These are phyloP conservation scores for Hipparchia semele DNA, from an alignment of 2,888 invertebrate species.

Conservation along the genomic window DNA sequence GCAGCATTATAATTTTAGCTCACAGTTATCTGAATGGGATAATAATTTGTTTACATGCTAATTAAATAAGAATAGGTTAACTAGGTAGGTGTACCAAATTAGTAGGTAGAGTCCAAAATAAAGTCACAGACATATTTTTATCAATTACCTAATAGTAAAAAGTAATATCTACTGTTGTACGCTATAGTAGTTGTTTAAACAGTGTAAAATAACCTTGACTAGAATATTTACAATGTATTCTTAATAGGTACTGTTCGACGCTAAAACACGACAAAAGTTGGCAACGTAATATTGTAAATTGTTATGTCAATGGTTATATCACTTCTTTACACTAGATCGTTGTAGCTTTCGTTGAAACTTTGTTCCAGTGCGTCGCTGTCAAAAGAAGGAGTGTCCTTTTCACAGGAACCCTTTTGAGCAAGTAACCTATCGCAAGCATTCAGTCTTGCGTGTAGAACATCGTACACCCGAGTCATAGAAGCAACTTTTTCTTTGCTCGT, in stretches of 20 bases:
- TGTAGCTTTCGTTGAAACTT: slow-evolving; percentile 68
- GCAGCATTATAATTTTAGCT: no score
- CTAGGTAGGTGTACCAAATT: not conserved
- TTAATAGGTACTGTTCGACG: slow-evolving; percentile 29
- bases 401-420: slow-evolving; percentile 62
- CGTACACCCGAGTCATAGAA: slow-evolving; percentile 77
- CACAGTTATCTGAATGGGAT: no score
- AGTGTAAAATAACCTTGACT: slow-evolving; percentile 27
- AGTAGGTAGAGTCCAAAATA: not conserved
- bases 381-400: slow-evolving; percentile 58
- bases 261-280: slow-evolving; percentile 21
- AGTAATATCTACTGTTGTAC: no score
- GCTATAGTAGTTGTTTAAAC: not conserved
- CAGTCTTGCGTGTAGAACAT: slow-evolving; percentile 70
- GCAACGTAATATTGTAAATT: not conserved
- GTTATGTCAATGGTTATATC: not conserved
- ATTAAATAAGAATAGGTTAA: no score
- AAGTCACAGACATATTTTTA: not conserved
- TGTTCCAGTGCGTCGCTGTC: slow-evolving; percentile 69
- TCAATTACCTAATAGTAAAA: not conserved
- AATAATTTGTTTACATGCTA: no score
- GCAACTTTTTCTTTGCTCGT: slow-evolving; percentile 78
- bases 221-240: slow-evolving; percentile 34
- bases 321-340: slow-evolving; percentile 60
- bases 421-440: slow-evolving; percentile 74